Base-by-base conservation (phyloP, 2,888 invertebrate genomes). In the Mythimna loreyi region DNA sequence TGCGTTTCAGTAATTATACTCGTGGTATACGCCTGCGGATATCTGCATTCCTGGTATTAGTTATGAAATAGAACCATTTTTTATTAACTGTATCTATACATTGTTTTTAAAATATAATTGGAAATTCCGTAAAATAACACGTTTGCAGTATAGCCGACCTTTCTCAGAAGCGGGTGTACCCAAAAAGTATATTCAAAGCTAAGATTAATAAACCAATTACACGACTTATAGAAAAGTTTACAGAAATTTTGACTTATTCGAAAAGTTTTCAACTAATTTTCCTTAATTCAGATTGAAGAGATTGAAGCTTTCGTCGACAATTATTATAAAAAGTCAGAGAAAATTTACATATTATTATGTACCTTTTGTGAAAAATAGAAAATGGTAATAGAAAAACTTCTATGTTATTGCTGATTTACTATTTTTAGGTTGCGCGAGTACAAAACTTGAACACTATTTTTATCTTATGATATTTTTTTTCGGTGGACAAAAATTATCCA, bases 161-260 rank as follows among this genome's bases (percentile, higher is more conserved):
- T 53, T 40, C 19, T 49, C 55, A 40, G 13, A 67, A 73, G 47
- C 21, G 16, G 16, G 16, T 28, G 28, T 47, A 40, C 6, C 6
- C n/a, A 64, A 63, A 61, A 67, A 60, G 64, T 67, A 60, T 60
- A 57, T 61, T n/a, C 28, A 43, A 75, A 72, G 52, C 52, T 72
- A 40, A 78, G 58, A 78, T 78, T 81, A 80, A 68, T 75, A 67
- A 80, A 80, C 77, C 75, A 81, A 69, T 80, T 81, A 72, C 69
- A 62, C 45, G 68, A 58, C 65, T 78, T 75, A 36, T 13, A 57
- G 36, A 57, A 73, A 80, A 81, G 53, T 81, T 80, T 63, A 53
- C 21, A 67, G 75, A 69, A 75, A 73, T 67, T 80, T 81, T 75
- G 81, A 78, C 81, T 81, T 72, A 78, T 78, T 80, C 55, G 80